Conservation (phyloP, 2,888 invertebrate species). For the Perizoma flavofasciatum region DNA sequence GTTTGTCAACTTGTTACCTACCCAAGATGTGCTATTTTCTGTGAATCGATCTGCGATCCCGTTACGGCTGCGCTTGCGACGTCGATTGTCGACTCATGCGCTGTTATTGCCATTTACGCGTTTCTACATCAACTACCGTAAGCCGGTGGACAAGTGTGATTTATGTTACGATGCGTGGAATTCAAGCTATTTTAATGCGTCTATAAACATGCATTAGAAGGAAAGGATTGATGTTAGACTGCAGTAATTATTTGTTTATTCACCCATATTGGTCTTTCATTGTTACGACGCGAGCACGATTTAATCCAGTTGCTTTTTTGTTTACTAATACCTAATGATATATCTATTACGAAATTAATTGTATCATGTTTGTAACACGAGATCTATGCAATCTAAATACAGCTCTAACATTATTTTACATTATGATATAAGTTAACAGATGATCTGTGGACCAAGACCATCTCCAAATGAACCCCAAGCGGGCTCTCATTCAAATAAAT, state of each 20-base stretch:
- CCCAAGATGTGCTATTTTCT: conserved; percentile 29
- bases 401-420: conserved; percentile 1
- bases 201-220: conserved; percentile 29
- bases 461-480: no score
- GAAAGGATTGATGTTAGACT: conserved; percentile 7
- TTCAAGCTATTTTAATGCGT: conserved; percentile 29
- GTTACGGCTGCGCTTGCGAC: conserved; percentile 28
- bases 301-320: background rate
- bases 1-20: conserved; percentile 13
- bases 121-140: conserved; percentile 38
- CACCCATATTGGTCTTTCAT: background rate
- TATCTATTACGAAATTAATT: no score
- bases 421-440: no score
- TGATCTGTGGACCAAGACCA: no score
- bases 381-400: background rate
- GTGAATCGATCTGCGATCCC: conserved; percentile 36
- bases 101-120: conserved; percentile 39
- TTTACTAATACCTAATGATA: no score
- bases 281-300: background rate
- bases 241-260: conserved; percentile 2
- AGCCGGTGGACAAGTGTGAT: conserved; percentile 34
- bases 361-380: no score
- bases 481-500: no score
- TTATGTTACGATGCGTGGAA: conserved; percentile 32
- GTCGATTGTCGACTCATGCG: conserved; percentile 24